Evolutionary conservation across 2,888 invertebrate species (phyloP), one percentile per base, ranked within the genome.

Genomic region (Phyllotreta striolata): DNA sequence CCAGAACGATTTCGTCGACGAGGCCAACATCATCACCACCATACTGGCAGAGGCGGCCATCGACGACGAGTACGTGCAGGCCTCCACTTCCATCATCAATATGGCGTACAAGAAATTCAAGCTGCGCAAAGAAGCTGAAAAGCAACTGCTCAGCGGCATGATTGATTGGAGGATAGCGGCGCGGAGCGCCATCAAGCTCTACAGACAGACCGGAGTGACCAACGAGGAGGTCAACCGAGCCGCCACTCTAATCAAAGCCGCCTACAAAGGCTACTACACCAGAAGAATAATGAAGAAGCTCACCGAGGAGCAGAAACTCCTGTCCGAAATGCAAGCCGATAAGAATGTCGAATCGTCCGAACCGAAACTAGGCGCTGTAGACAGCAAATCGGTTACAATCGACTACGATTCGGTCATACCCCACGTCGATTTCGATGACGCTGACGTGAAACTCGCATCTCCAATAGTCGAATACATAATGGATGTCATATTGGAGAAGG

Each of bases 191-290:
- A 79, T 81, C 35, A 68, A 71, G 35, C 69, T 81, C 6, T 81
- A 81, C 61, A 69, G 78, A 56, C 77, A 76, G 66, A 77, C 78
- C 13, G 80, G 80, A 4, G 79, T 79, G 0, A 77, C 80, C 1
- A 69, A 74, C 51, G 78, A 79, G 69, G 81, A 81, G 67, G 81
- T 80, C 4, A 76, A 79, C 49, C 69, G 79, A 44, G 82, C 81
- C 6, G 81, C 81, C 5, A 80, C 78, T 7, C 63, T 82, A 12
- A 82, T 82, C 40, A 80, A 82, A 76, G 76, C 80, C 34, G 81
- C 82, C 8, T 82, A 82, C 59, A 80, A 79, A 72, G 81, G 81
- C 0, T 82, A 82, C 56, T 82, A 81, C 61, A 80, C 81, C 0
- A 70, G 81, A 39, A 73, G 75, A 38, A 58, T 77, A 5, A 75